Base-by-base conservation (phyloP, 2,888 invertebrate species). In the Rhaphigaster nebulosa region DNA sequence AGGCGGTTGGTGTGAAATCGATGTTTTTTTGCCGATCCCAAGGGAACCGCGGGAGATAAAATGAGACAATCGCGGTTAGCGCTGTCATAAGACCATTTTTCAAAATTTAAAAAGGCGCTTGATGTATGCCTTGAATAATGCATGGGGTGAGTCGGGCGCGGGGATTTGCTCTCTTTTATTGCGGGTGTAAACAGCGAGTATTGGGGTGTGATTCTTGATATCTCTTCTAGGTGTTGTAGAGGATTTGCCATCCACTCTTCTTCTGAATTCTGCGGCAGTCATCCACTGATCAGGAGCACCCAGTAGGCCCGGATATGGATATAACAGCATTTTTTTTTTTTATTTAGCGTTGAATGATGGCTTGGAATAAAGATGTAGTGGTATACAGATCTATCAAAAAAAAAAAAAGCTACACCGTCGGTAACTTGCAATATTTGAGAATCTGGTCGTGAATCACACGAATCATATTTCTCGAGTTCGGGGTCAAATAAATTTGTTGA, bases 31-130 rank as follows among this genome's bases (percentile, higher is more conserved):
- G n/a, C 26, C n/a, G 2, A 38, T 38, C 70, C 70, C 84, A 4
- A 10, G 84, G 26, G 84, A 45, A 26, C 84, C n/a, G 41, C 84
- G 45, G 45, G 45, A 84, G 84, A 84, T 76, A 76, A 84, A 50
- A 84, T 84, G 45, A 84, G 84, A 84, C 70, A 38, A 76, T n/a
- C 0, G 89, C 76, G 41, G 88, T 76, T 89, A 89, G 65, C 65
- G 89, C 76, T 70, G 89, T 89, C 89, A 89, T 76, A 76, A 89
- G 89, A 89, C 70, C 89, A 89, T 89, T 76, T 89, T 89, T 89
- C 89, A 89, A 89, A 89, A 65, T 89, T 89, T 89, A 89, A 89
- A 89, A 70, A 89, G 89, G 23, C 45, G 70, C 70, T 70, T 76
- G 52, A 52, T 87, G 50, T 87, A 54, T 56, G 54, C 56, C 45